Evolutionary conservation across 2,888 invertebrate genomes (phyloP), one percentile per base, ranked within the genome.

Genomic region (Teleogryllus oceanicus): DNA sequence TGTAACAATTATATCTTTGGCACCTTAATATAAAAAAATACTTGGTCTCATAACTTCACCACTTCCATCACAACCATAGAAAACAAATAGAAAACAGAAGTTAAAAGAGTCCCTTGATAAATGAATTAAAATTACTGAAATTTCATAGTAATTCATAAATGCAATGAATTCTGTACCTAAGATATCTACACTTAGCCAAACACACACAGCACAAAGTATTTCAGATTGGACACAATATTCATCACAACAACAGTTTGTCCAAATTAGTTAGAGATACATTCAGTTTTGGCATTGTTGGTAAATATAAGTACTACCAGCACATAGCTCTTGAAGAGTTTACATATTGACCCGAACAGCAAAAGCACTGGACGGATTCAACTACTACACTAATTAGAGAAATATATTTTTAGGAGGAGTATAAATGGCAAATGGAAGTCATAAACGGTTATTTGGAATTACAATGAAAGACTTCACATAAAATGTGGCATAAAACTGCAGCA

Each of bases 11-110:
- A 50, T 76, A 75, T 49, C 75, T 79, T 79, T 79, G 79, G 79
- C 79, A 79, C 79, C 51, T 79, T 79, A 79, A 62, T 62, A 62
- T 62, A 62, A 62, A 79, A 79, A 79, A 79, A 77, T 79, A 79
- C 76, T 49, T 79, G 79, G 79, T 79, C 77, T 51, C 51, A 51
- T 76, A 76, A 20, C 51, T 79, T 50, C 37, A 37, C 37, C 37
- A 62, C 62, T 16, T 12, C 62, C 13, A 16, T 62, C 62, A 78
- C 78, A 79, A 79, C 75, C 37, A 75, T 50, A n/a, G 51, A n/a
- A 76, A 79, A 74, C 75, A 21, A 24, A 76, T 51, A 20, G 13
- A 21, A 79, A 24, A 79, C 75, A 75, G 12, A 76, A 18, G 13
- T 24, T 8, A 37, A 37, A 37, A 37, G 8, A 37, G 24, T 37